Evolutionary conservation across 2,888 invertebrate genomes (phyloP), one percentile per base, ranked within the genome.

Genomic region (Epistrophe grossulariae): DNA sequence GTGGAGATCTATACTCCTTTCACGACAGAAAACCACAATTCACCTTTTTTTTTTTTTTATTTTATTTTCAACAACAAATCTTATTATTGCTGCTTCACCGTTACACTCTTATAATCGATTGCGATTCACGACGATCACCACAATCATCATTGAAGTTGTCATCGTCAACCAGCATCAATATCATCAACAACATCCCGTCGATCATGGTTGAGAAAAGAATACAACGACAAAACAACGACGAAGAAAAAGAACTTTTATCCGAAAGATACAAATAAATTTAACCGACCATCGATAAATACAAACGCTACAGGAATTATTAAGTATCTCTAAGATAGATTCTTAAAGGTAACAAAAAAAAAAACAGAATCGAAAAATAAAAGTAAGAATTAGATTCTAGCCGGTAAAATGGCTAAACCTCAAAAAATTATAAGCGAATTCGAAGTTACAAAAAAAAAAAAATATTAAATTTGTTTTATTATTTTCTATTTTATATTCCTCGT

Each of bases 61-160:
- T 48, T 19, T 38, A 43, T 66, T 57, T 72, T 35, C 10, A 19
- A 48, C 19, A 68, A 38, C 38, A 68, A 68, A 50, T 45, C 52
- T 71, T 55, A 68, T 71, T 55, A 68, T 64, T 74, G 60, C 74
- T 78, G 66, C 71, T 78, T 79, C 83, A 79, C 79, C 74, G 87
- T 79, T 83, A 83, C 83, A 87, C 82, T 74, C 64, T 70, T 79
- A n/a, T n/a, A 85, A 85, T 82, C 82, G 85, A 85, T 82, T 82
- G 74, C 76, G 66, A 85, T 85, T 55, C 83, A 60, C 83, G 87
- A 83, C 83, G 72, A 83, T 87, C 76, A 79, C 64, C 48, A 82
- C 52, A 82, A 76, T 79, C 82, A 78, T 71, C 66, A 81, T 68
- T 55, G 66, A 43, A 55, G 80, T 84, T 76, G 72, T 80, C 84